Percentiles rank a stretch among this genome's conserved stretches.
These are phyloP conservation scores for Neoaliturus tenellus DNA, from an alignment of 2,888 invertebrate species.

Conservation along the genomic window DNA sequence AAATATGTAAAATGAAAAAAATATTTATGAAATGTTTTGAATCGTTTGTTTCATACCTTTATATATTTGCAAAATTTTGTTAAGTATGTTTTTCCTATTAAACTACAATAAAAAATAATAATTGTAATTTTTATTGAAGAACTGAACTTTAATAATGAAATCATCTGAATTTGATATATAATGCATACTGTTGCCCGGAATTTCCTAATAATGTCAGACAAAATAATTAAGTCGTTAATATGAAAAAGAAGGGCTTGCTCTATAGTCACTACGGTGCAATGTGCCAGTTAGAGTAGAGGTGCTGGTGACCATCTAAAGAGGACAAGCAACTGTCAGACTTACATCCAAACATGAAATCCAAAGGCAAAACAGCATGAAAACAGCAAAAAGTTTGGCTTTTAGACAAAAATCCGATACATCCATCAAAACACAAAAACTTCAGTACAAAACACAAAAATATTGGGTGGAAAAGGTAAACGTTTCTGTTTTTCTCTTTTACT, in stretches of 20 bases:
- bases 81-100: no score
- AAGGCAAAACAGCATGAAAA: constrained; percentile 33
- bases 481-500: no score
- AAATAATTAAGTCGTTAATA: neutral
- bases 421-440: constrained; percentile 43
- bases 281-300: neutral
- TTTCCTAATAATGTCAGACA: neutral
- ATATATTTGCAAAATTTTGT: no score
- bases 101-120: no score
- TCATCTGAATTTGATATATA: neutral
- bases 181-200: constrained; percentile 32
- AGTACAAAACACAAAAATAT: constrained; percentile 41
- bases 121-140: no score
- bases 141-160: no score
- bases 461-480: neutral
- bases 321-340: constrained; percentile 28
- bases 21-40: no score
- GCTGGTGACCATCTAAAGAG: neutral
- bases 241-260: constrained; percentile 12
- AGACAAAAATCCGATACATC: neutral
- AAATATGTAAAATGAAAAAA: no score
- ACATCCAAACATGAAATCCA: constrained; percentile 44
- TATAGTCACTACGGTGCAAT: neutral
- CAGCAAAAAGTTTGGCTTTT: constrained; percentile 43
- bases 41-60: no score